Percentiles rank a stretch among this genome's conserved stretches.
Conservation (phyloP, 37 sponge, comb jelly and placozoan genomes). For the Haliclona indistincta region DNA sequence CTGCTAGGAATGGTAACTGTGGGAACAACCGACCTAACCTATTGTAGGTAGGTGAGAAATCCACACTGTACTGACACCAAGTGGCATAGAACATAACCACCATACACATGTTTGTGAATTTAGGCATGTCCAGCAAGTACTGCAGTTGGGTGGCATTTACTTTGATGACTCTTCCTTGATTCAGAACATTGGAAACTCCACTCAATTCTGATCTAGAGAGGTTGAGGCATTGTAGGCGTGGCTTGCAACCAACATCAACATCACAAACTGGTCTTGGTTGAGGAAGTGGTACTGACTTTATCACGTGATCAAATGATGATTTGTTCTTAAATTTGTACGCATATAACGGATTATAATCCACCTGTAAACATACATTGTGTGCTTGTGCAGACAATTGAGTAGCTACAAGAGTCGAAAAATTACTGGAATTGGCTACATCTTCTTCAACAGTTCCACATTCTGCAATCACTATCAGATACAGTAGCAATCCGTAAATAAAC, state of each 20-base stretch:
- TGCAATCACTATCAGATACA: no score
- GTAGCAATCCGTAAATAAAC: no score
- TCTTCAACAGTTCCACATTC: no score
- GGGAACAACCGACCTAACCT: constrained; percentile 56
- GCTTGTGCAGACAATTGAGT: no score
- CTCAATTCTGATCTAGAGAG: background rate
- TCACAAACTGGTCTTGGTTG: constrained; percentile 15
- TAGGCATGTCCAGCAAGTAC: constrained; percentile 29
- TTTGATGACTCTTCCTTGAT: constrained; percentile 13
- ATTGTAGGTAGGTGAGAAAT: constrained; percentile 60
- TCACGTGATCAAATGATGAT: no score
- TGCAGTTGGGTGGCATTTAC: constrained; percentile 45
- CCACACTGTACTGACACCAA: constrained; percentile 59
- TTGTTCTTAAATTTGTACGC: no score
- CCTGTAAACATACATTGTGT: no score
- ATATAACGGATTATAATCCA: no score
- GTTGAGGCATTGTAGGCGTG: constrained; percentile 37
- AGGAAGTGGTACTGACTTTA: no score
- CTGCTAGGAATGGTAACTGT: constrained; percentile 55
- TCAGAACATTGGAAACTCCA: background rate
- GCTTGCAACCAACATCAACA: constrained; percentile 22
- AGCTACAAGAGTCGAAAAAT: no score
- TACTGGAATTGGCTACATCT: no score
- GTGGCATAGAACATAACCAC: constrained; percentile 78
- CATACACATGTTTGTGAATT: constrained; percentile 42